These are phyloP conservation scores for Scelioninae gen. 2 DNA, from an alignment of 2,888 invertebrate genomes.

Conservation along the genomic window DNA sequence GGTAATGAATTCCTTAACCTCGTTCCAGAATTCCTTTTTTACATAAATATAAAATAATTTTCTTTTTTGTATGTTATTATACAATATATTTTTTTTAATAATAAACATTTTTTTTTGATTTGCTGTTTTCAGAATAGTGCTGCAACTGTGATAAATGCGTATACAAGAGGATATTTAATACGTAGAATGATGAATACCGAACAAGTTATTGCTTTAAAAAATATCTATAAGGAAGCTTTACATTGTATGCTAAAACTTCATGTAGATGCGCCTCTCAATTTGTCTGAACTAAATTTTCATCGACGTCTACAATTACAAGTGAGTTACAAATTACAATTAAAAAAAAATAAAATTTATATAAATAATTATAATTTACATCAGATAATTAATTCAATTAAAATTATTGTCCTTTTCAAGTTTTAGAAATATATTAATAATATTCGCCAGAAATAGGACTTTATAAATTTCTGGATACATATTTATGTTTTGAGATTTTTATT, in stretches of 20 bases:
- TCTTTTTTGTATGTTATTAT: too few relatives aligned
- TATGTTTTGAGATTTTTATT: too few relatives aligned
- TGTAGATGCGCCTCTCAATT: constrained; percentile 76
- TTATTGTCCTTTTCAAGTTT: too few relatives aligned
- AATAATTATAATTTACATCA: neutral
- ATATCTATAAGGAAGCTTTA: constrained; percentile 87
- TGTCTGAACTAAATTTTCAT: constrained; percentile 82
- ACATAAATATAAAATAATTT: too few relatives aligned
- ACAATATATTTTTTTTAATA: neutral
- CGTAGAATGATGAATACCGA: constrained; percentile 88
- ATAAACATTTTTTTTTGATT: neutral
- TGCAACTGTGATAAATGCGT: constrained; percentile 82
- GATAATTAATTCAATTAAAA: too few relatives aligned
- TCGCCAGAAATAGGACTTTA: too few relatives aligned
- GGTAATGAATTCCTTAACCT: too few relatives aligned
- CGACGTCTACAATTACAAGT: constrained; percentile 85
- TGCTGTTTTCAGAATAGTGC: constrained; percentile 76
- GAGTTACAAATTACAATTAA: constrained; percentile 56
- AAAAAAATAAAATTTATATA: constrained; percentile 4
- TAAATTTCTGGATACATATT: too few relatives aligned
- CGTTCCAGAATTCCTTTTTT: too few relatives aligned
- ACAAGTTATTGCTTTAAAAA: constrained; percentile 86
- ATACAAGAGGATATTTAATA: constrained; percentile 86
- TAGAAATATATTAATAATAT: too few relatives aligned
- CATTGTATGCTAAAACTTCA: constrained; percentile 86